Evolutionary conservation across 2,888 invertebrate genomes (phyloP).

Genomic region (Rhagophthalmus giganteus): DNA sequence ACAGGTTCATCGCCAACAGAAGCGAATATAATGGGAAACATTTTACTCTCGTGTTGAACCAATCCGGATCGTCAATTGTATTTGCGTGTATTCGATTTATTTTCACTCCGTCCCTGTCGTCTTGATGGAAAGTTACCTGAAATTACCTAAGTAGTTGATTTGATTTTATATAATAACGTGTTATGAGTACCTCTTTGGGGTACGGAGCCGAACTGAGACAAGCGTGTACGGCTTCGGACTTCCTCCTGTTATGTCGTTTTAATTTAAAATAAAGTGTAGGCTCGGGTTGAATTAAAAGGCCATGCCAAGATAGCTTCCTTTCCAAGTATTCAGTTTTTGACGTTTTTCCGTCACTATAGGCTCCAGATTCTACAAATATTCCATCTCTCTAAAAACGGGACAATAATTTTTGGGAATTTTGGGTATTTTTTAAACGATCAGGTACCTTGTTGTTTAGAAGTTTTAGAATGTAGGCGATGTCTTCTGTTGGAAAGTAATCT

Average conservation of each 20-base stretch:
- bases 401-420: too few species aligned
- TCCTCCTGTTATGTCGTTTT: slow-evolving; percentile 61
- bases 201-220: slow-evolving; percentile 77
- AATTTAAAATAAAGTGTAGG: slow-evolving; percentile 74
- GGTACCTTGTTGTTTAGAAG: slow-evolving; percentile 55
- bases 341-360: slow-evolving; percentile 61
- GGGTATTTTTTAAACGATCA: slow-evolving; percentile 39
- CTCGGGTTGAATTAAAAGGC: slow-evolving; percentile 76
- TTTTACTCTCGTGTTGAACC: slow-evolving; percentile 74
- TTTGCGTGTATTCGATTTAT: slow-evolving; percentile 59
- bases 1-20: slow-evolving; percentile 73
- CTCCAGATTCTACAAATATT: slow-evolving; percentile 71
- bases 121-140: slow-evolving; percentile 58
- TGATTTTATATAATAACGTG: too few species aligned
- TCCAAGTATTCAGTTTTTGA: slow-evolving; percentile 74
- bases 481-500: slow-evolving; percentile 53
- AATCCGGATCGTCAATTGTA: slow-evolving; percentile 60
- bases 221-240: slow-evolving; percentile 71
- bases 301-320: slow-evolving; percentile 71
- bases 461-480: slow-evolving; percentile 56
- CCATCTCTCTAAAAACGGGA: slow-evolving; percentile 63
- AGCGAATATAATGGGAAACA: slow-evolving; percentile 85
- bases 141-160: background rate
- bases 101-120: slow-evolving; percentile 55
- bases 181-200: slow-evolving; percentile 76